phyloP scores from a whole-genome alignment of 2,888 invertebrate genomes.

The Pterostichus madidus region DNA sequence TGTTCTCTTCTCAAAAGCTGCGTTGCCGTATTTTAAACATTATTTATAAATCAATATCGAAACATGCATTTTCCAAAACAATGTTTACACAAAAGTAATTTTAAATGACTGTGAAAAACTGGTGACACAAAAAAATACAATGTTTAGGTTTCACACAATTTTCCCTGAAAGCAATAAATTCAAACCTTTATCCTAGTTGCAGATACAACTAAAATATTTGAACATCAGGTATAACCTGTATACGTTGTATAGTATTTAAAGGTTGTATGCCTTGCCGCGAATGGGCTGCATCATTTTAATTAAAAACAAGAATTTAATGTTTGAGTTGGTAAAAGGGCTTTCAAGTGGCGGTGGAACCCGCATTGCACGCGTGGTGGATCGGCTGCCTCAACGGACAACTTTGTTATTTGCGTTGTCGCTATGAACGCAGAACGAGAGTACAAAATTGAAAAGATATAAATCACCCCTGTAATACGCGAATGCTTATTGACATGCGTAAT shows the following conservation, averaged over 20 bases:
- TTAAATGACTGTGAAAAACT: not conserved
- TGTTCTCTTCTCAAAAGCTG: no score
- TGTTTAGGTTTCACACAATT: slow-evolving; percentile 4
- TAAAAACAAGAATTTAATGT: slow-evolving; percentile 42
- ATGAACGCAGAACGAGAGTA: not conserved
- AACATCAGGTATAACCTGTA: slow-evolving; percentile 1
- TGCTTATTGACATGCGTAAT: slow-evolving; percentile 37
- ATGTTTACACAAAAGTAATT: slow-evolving; percentile 10
- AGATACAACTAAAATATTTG: slow-evolving; percentile 14
- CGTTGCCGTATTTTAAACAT: no score
- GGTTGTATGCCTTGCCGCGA: not conserved
- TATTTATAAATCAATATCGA: not conserved
- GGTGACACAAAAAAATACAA: not conserved
- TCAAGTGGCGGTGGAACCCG: slow-evolving; percentile 24
- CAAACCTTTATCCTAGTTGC: not conserved
- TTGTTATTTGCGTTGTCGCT: slow-evolving; percentile 12
- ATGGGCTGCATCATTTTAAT: slow-evolving; percentile 40
- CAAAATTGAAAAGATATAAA: slow-evolving; percentile 39
- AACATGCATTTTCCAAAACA: not conserved
- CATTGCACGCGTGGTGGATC: slow-evolving; percentile 8
- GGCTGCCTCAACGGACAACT: slow-evolving; percentile 4
- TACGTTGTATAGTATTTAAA: not conserved
- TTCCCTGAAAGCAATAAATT: not conserved
- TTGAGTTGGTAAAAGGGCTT: slow-evolving; percentile 33
- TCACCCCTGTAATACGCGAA: slow-evolving; percentile 2